Evolutionary conservation across 2,113 vertebrate species (phyloP).

Genomic region (Haemorhous mexicanus): DNA sequence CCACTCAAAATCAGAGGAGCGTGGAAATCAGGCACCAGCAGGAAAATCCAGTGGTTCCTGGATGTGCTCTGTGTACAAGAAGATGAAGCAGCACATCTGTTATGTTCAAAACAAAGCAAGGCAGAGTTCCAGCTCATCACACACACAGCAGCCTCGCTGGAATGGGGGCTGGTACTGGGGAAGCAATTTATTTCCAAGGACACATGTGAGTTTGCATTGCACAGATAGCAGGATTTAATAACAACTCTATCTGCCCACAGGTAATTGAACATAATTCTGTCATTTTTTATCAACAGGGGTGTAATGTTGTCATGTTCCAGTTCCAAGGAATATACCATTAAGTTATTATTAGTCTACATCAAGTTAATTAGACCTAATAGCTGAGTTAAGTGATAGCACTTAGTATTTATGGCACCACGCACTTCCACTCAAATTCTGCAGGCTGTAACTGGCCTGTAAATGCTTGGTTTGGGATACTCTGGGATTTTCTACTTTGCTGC

Average conservation of each 20-base stretch:
- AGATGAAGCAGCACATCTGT: background rate
- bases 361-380: slow-evolving; percentile 25
- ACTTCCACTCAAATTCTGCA: background rate
- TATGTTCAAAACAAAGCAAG: background rate
- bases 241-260: background rate
- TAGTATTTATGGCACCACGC: background rate
- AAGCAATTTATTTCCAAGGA: background rate
- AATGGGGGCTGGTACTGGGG: background rate
- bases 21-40: background rate
- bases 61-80: background rate
- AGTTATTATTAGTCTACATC: background rate
- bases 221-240: background rate
- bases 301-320: background rate
- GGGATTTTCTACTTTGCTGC: background rate
- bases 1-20: background rate
- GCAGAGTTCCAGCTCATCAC: background rate
- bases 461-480: background rate
- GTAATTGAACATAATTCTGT: background rate
- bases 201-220: background rate
- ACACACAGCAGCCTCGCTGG: background rate
- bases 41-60: background rate
- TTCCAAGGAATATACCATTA: background rate
- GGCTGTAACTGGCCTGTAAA: background rate
- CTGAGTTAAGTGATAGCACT: background rate
- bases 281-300: background rate